phyloP scores from a whole-genome alignment of 2,113 vertebrate species.

The Solea senegalensis region DNA sequence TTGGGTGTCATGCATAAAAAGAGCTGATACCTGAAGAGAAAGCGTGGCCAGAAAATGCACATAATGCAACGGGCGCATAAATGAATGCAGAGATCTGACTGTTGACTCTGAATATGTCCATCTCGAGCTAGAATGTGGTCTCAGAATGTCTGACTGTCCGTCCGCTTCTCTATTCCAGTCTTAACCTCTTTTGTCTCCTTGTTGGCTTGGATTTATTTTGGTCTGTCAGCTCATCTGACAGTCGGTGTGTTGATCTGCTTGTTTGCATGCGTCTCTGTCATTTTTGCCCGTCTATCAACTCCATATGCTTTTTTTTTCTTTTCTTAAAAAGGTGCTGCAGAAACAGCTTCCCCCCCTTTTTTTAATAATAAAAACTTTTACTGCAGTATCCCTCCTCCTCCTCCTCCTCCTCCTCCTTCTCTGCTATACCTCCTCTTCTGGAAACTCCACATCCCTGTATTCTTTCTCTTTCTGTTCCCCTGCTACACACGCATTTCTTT shows the following conservation, averaged over 20 bases:
- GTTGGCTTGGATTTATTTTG: constrained; percentile 30
- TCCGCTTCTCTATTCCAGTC: constrained; percentile 33
- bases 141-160: constrained; percentile 38
- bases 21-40: no score
- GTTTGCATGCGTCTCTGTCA: constrained; percentile 6
- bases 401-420: not conserved
- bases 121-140: constrained; percentile 1
- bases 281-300: constrained; percentile 34
- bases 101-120: not conserved
- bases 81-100: not conserved
- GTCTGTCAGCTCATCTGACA: constrained; percentile 33
- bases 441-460: not conserved
- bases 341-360: not conserved
- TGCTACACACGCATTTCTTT: constrained; percentile 14
- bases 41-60: no score
- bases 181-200: constrained; percentile 43
- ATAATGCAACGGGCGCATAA: no score
- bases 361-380: no score
- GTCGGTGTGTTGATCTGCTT: constrained; percentile 36
- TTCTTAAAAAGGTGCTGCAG: not conserved
- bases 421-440: not conserved
- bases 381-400: not conserved
- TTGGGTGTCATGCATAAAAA: no score
- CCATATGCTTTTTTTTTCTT: constrained; percentile 15
- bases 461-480: constrained; percentile 1